These are phyloP conservation scores for Rhabdornis inornatus DNA, from an alignment of 2,113 vertebrate species.

Conservation along the genomic window DNA sequence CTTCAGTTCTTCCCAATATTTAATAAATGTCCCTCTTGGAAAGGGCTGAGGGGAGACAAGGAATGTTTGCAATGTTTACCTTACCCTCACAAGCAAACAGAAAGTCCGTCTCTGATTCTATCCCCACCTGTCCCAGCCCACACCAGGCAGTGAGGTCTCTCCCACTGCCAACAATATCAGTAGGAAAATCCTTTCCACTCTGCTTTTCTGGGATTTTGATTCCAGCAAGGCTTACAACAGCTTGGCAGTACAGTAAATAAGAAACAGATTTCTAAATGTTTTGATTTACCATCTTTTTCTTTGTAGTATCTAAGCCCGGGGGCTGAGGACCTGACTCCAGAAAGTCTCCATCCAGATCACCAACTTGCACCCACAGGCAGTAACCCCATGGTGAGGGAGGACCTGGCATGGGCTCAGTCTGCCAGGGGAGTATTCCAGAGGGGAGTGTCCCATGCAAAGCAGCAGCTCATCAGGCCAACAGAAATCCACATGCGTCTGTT, in stretches of 20 bases:
- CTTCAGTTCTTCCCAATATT: background rate
- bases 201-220: background rate
- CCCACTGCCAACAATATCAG: background rate
- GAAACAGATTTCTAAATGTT: constrained; percentile 41
- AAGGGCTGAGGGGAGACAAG: background rate
- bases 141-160: background rate
- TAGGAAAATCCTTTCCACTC: background rate
- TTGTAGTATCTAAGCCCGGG: background rate
- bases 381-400: accelerated
- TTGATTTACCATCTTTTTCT: background rate
- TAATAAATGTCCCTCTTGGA: background rate
- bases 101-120: background rate
- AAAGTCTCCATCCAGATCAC: background rate
- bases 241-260: constrained; percentile 39
- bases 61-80: background rate
- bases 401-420: background rate
- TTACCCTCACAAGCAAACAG: background rate
- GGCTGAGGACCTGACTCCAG: background rate
- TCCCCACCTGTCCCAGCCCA: background rate
- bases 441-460: accelerated
- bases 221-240: background rate
- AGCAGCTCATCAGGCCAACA: background rate
- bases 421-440: background rate
- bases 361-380: background rate
- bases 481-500: accelerated